Conservation (phyloP, 1,140 invertebrate species). For the Drosophila lacertosa region DNA sequence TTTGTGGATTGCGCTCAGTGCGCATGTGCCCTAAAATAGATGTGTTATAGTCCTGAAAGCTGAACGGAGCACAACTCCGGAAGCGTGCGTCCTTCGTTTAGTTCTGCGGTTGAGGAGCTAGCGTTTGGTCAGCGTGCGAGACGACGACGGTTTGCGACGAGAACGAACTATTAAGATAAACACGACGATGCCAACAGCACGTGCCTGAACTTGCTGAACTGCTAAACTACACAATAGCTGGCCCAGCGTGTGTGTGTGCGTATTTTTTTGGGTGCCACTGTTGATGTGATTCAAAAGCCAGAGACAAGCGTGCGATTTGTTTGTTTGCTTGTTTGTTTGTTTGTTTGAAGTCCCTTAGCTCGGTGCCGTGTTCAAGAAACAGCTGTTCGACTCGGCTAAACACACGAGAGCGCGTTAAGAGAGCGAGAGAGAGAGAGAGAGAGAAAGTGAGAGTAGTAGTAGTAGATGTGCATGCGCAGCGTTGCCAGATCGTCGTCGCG, state of each 20-base stretch:
- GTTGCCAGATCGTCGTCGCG: slow-evolving; percentile 64
- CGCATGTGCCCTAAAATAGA: slow-evolving; percentile 74
- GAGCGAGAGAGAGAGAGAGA: slow-evolving; percentile 19
- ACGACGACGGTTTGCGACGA: slow-evolving; percentile 25
- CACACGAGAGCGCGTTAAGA: slow-evolving; percentile 11
- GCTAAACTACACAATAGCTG: not conserved
- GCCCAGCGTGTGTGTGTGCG: not conserved
- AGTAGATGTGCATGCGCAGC: slow-evolving; percentile 45
- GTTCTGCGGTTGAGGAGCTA: slow-evolving; percentile 76
- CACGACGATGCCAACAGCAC: slow-evolving; percentile 2
- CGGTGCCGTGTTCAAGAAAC: slow-evolving; percentile 37
- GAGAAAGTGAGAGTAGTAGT: slow-evolving; percentile 3
- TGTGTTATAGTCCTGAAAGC: slow-evolving; percentile 9
- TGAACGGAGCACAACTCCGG: slow-evolving; percentile 48
- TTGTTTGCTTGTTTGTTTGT: slow-evolving; percentile 21
- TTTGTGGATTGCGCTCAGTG: slow-evolving; percentile 20
- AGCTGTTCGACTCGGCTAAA: slow-evolving; percentile 59
- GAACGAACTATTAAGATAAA: not conserved
- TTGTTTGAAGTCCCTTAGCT: slow-evolving; percentile 34
- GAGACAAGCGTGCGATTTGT: not conserved
- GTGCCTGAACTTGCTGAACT: not conserved
- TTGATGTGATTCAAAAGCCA: not conserved
- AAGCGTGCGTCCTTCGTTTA: slow-evolving; percentile 60
- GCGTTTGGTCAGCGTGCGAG: slow-evolving; percentile 69
- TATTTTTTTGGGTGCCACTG: not conserved